Conservation (phyloP, 2,113 vertebrate species). For the Thermophis baileyi region DNA sequence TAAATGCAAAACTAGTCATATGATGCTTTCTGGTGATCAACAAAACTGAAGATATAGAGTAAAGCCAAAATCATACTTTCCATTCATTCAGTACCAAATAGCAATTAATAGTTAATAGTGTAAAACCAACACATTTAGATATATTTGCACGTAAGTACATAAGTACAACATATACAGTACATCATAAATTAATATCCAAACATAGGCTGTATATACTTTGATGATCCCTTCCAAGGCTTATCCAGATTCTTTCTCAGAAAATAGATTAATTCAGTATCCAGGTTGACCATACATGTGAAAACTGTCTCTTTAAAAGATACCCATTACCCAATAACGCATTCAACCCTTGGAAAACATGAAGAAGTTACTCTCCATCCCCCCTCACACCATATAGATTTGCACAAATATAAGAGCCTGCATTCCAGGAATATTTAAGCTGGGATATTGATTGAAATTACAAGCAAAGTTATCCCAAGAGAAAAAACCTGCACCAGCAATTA, state of each 20-base stretch:
- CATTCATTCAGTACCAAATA: not conserved
- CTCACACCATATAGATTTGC: not conserved
- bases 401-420: not conserved
- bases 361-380: not conserved
- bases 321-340: not conserved
- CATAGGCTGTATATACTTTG: not conserved
- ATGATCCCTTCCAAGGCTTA: not conserved
- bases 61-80: not conserved
- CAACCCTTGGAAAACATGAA: not conserved
- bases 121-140: no score
- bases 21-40: not conserved
- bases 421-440: not conserved
- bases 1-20: not conserved
- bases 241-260: not conserved
- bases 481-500: not conserved
- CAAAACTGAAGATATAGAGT: not conserved
- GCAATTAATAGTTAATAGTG: not conserved
- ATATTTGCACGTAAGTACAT: not conserved
- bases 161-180: not conserved
- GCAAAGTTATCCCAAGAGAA: not conserved
- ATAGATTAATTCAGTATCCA: not conserved
- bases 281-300: not conserved
- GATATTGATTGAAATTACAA: not conserved
- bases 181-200: not conserved
- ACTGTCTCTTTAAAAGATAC: not conserved